Evolutionary conservation across 2,113 vertebrate species (phyloP).

Genomic region (Morone saxatilis): DNA sequence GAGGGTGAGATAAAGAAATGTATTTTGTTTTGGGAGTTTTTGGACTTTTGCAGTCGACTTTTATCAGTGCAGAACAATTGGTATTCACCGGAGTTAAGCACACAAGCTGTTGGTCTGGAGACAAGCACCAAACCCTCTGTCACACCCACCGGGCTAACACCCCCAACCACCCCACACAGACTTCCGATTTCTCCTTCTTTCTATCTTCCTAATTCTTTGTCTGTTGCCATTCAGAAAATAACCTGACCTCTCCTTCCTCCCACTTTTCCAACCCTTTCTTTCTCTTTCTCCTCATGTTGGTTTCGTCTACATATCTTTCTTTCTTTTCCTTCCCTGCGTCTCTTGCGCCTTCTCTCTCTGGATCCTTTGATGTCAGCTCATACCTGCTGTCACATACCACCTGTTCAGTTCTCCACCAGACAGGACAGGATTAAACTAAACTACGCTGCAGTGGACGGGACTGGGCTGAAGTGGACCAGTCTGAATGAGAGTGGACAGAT

Average conservation of each 20-base stretch:
- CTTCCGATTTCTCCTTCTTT: slow-evolving; percentile 9
- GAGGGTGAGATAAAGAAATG: slow-evolving; percentile 24
- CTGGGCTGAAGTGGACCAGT: slow-evolving; percentile 13
- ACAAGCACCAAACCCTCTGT: slow-evolving; percentile 46
- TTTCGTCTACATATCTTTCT: slow-evolving; percentile 47
- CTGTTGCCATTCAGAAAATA: slow-evolving; percentile 9
- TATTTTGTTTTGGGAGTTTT: slow-evolving; percentile 37
- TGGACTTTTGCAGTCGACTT: slow-evolving; percentile 31
- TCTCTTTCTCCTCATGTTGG: slow-evolving; percentile 16
- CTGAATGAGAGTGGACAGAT: slow-evolving; percentile 13
- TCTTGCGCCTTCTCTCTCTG: slow-evolving; percentile 39
- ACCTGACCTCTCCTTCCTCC: not conserved
- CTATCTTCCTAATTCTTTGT: slow-evolving; percentile 25
- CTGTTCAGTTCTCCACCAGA: slow-evolving; percentile 75
- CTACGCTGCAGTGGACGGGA: slow-evolving; percentile 19
- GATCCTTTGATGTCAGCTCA: slow-evolving; percentile 78
- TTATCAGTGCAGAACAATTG: slow-evolving; percentile 65
- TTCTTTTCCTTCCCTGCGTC: slow-evolving; percentile 25
- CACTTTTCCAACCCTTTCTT: not conserved
- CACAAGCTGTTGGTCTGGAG: slow-evolving; percentile 68
- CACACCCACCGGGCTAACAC: slow-evolving; percentile 19
- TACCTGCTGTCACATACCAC: slow-evolving; percentile 81
- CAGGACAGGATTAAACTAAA: slow-evolving; percentile 60
- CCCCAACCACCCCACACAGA: slow-evolving; percentile 12
- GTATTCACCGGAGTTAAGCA: slow-evolving; percentile 66